Evolutionary conservation across 2,113 vertebrate genomes (phyloP), one percentile per base, ranked within the genome.

Genomic region (Excalfactoria chinensis): DNA sequence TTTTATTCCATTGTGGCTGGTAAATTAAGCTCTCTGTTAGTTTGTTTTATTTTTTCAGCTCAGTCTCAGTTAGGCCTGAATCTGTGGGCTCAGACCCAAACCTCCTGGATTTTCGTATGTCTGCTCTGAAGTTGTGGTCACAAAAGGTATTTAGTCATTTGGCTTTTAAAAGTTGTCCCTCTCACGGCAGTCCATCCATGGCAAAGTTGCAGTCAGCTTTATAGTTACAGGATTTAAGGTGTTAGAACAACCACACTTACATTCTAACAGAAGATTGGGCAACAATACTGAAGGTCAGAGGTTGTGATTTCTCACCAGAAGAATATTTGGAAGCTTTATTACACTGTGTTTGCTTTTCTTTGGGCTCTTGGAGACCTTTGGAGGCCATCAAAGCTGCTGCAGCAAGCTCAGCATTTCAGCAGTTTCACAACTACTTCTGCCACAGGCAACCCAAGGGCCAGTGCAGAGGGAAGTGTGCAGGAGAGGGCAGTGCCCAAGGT

Each of bases 261-360:
- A 63, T 85, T 83, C 74, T 87, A 85, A 80, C 37, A 89, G 79
- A 91, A 92, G 73, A 84, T 26, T 46, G 48, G 53, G 58, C 69
- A 71, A 74, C 63, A 67, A 89, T 89, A 44, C 43, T 80, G 37
- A 85, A 80, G 91, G 68, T 63, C 75, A 94, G 78, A 91, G 78
- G 68, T n/a, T 88, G 74, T 30, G 32, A 69, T 66, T 94, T 71
- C 77, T 84, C 81, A 67, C 25, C 22, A 48, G 37, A n/a, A 17
- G 13, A 71, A 16, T 70, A 49, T 76, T 94, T 82, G 28, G 48
- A 76, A 73, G 55, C 75, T 60, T 79, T 87, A 67, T 73, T 73
- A 25, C 7, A 72, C 62, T 25, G 21, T 0, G 0, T 63, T 71
- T 90, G 55, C 34, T 55, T 90, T 19, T 74, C 84, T 92, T 73